Evolutionary conservation across 2,113 vertebrate genomes (phyloP).

Genomic region (Xiphorhynchus elegans): DNA sequence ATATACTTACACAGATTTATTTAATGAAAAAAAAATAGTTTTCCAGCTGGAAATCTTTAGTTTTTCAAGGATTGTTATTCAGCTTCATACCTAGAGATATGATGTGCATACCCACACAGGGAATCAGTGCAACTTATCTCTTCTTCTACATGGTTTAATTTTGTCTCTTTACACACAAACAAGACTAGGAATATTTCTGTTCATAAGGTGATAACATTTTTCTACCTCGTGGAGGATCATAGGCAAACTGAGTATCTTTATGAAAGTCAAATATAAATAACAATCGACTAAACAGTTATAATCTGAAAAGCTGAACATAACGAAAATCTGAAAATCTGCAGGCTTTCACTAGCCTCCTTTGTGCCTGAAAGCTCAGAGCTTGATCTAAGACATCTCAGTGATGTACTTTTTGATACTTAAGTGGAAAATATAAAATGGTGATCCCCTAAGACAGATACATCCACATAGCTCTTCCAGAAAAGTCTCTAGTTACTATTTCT

Average conservation of each 20-base stretch:
- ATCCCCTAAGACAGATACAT: background rate
- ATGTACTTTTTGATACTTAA: background rate
- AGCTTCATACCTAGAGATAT: background rate
- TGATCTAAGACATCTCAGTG: background rate
- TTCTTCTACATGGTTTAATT: background rate
- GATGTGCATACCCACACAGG: rapidly evolving
- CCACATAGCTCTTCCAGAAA: background rate
- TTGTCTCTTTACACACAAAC: background rate
- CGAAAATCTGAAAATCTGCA: background rate
- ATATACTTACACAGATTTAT: background rate
- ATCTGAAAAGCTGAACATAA: background rate
- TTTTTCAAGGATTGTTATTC: background rate
- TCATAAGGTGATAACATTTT: background rate
- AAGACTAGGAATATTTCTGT: background rate
- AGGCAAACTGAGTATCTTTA: background rate
- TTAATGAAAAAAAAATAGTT: background rate
- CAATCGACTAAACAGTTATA: background rate
- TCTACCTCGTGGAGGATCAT: background rate
- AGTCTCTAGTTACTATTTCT: background rate
- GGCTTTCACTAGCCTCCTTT: background rate
- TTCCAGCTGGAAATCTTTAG: background rate
- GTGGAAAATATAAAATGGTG: background rate
- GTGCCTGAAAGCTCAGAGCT: background rate
- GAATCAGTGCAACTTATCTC: background rate
- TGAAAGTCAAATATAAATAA: background rate